Conservation (phyloP, 2,113 vertebrate species). For the Eulemur rufifrons region DNA sequence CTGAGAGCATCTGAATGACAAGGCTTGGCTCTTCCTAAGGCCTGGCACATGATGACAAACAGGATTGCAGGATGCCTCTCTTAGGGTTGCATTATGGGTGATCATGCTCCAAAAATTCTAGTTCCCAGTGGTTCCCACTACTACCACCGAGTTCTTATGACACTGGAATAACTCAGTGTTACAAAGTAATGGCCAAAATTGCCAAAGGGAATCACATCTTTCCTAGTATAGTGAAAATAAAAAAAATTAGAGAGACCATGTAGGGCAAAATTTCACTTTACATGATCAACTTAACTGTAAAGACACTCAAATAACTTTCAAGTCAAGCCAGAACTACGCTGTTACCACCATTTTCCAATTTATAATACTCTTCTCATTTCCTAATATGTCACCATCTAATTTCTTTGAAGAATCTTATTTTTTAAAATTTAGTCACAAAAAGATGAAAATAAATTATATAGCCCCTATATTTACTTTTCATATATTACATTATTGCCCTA, state of each 20-base stretch:
- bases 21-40: background rate
- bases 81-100: background rate
- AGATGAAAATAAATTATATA: background rate
- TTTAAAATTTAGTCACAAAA: background rate
- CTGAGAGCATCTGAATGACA: background rate
- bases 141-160: background rate
- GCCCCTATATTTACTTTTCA: background rate
- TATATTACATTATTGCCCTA: background rate
- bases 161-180: background rate
- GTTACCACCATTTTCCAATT: background rate
- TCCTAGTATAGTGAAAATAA: background rate
- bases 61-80: background rate
- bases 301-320: background rate
- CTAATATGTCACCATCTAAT: background rate
- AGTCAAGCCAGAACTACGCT: background rate
- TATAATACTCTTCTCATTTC: too few relatives aligned
- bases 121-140: background rate
- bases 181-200: background rate
- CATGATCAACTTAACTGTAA: background rate
- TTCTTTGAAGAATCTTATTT: background rate
- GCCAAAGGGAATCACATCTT: background rate
- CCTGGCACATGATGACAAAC: background rate
- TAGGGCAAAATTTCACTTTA: background rate
- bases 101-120: background rate
- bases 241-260: background rate